These are phyloP conservation scores for Catostomus latipinnis DNA, from an alignment of 2,797 vertebrate species.

Conservation along the genomic window DNA sequence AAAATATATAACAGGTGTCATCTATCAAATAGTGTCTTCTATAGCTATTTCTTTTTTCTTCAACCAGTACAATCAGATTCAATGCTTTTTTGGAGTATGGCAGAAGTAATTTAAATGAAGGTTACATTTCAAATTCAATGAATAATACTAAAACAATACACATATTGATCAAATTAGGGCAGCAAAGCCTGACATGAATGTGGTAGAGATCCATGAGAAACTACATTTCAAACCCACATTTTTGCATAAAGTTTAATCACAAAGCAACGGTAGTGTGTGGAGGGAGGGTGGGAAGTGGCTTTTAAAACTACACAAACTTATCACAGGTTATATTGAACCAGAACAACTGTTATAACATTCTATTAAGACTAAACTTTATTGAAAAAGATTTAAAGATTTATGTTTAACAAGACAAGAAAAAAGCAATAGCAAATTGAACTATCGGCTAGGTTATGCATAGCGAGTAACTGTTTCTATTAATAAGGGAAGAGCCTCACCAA, in stretches of 20 bases:
- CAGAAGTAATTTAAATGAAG: constrained; percentile 78
- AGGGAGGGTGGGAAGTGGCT: constrained; percentile 86
- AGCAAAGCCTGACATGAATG: constrained; percentile 77
- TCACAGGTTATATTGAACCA: constrained; percentile 99
- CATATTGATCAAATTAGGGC: constrained; percentile 67
- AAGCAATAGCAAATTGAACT: constrained; percentile 99
- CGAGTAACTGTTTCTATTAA: constrained; percentile 99
- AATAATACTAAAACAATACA: constrained; percentile 81
- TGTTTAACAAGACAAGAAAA: constrained; percentile 99
- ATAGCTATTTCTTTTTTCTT: constrained; percentile 70
- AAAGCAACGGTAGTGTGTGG: constrained; percentile 86
- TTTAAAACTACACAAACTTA: constrained; percentile 99
- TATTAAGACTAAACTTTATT: constrained; percentile 99
- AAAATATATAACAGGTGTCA: constrained; percentile 86
- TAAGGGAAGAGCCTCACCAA: constrained; percentile 99
- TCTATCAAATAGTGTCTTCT: constrained; percentile 80
- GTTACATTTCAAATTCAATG: constrained; percentile 81
- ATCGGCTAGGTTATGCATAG: constrained; percentile 99
- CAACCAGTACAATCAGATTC: constrained; percentile 76
- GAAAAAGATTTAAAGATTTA: constrained; percentile 98
- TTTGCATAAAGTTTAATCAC: constrained; percentile 89
- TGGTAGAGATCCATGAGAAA: constrained; percentile 79
- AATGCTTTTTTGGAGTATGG: constrained; percentile 74
- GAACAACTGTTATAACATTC: constrained; percentile 99
- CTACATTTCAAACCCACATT: constrained; percentile 86